Conservation (phyloP, 2,113 vertebrate species). For the Toxotes chatareus region DNA sequence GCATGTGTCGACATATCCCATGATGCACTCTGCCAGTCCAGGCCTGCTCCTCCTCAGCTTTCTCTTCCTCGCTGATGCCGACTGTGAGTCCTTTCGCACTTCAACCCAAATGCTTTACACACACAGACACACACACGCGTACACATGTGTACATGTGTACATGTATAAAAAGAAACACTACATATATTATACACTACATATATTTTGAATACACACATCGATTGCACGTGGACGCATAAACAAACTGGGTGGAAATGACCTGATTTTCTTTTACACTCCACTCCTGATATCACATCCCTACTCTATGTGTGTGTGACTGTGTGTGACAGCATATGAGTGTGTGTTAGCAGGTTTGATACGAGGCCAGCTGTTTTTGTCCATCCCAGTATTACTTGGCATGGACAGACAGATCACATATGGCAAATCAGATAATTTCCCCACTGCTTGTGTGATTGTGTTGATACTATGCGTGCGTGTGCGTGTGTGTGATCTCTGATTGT, state of each 20-base stretch:
- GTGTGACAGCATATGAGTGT: constrained; percentile 4
- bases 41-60: constrained; percentile 82
- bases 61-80: constrained; percentile 79
- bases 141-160: not conserved
- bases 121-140: not conserved
- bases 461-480: constrained; percentile 21
- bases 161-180: not conserved
- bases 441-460: constrained; percentile 59
- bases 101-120: not conserved
- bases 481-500: constrained; percentile 21
- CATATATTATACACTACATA: not conserved
- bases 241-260: constrained; percentile 13
- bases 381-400: constrained; percentile 76
- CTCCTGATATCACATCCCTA: constrained; percentile 30
- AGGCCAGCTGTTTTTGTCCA: constrained; percentile 79
- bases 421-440: constrained; percentile 75
- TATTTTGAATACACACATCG: not conserved
- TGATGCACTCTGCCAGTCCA: constrained; percentile 77
- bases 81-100: constrained; percentile 71
- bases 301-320: constrained; percentile 12
- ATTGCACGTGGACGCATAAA: not conserved
- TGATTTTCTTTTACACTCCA: constrained; percentile 30
- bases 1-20: constrained; percentile 79
- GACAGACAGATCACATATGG: constrained; percentile 67
- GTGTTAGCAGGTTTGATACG: constrained; percentile 66